These are phyloP conservation scores for Spilosoma lubricipeda DNA, from an alignment of 2,888 invertebrate species.

Conservation along the genomic window DNA sequence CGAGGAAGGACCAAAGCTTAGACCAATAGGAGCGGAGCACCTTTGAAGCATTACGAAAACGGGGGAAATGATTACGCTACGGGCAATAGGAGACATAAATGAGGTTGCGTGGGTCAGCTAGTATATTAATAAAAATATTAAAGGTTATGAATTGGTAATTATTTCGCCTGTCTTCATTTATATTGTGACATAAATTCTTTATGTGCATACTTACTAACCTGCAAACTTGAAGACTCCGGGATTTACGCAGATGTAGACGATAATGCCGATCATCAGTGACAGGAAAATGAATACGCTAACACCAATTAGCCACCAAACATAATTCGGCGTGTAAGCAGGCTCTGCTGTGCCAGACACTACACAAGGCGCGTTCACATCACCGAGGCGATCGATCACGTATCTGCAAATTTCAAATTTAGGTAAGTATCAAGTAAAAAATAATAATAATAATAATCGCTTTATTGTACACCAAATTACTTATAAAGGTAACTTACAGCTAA, in stretches of 20 bases:
- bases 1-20: too few relatives aligned
- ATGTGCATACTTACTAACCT: constrained; percentile 44
- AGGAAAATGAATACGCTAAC: constrained; percentile 52
- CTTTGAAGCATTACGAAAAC: too few relatives aligned
- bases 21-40: too few relatives aligned
- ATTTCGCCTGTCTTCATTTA: not conserved
- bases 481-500: too few relatives aligned
- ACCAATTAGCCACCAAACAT: constrained; percentile 62
- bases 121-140: not conserved
- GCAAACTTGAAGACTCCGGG: constrained; percentile 63
- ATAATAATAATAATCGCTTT: too few relatives aligned
- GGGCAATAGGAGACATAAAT: too few relatives aligned
- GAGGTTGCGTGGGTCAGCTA: too few relatives aligned
- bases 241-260: constrained; percentile 60
- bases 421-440: not conserved
- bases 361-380: constrained; percentile 61
- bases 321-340: constrained; percentile 45
- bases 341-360: constrained; percentile 48
- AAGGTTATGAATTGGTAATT: not conserved
- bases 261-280: constrained; percentile 46
- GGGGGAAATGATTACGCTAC: too few relatives aligned
- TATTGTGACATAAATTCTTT: not conserved
- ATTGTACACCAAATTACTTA: too few relatives aligned
- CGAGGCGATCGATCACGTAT: constrained; percentile 53
- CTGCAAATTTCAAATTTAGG: constrained; percentile 45